Evolutionary conservation across 1,140 invertebrate species (phyloP).

Genomic region (Ips typographus): DNA sequence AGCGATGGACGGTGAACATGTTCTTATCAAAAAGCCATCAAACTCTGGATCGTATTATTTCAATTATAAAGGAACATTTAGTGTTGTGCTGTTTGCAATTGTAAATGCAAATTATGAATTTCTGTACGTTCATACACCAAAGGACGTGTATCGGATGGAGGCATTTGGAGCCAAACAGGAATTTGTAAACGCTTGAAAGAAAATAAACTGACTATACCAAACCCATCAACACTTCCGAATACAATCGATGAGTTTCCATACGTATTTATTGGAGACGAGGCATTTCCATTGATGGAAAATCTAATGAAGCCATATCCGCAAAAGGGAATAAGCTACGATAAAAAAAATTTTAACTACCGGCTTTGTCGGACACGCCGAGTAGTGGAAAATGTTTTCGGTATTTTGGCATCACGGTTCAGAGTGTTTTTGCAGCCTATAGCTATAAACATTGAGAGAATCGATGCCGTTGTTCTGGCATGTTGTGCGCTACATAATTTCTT

Average conservation of each 20-base stretch:
- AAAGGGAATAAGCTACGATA: too few species aligned
- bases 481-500: slow-evolving; percentile 32
- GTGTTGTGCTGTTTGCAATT: slow-evolving; percentile 53
- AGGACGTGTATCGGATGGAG: slow-evolving; percentile 46
- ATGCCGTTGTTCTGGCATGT: slow-evolving; percentile 30
- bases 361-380: too few species aligned
- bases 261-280: slow-evolving; percentile 50
- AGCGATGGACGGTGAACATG: too few species aligned
- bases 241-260: slow-evolving; percentile 8
- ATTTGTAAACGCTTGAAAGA: slow-evolving; percentile 34
- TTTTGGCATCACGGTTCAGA: slow-evolving; percentile 48
- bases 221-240: background rate
- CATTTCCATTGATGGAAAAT: slow-evolving; percentile 52
- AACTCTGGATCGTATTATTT: slow-evolving; percentile 51
- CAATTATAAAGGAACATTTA: slow-evolving; percentile 53
- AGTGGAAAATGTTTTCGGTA: slow-evolving; percentile 49
- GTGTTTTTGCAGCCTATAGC: slow-evolving; percentile 44
- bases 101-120: slow-evolving; percentile 23
- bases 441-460: slow-evolving; percentile 20
- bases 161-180: slow-evolving; percentile 43
- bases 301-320: slow-evolving; percentile 48
- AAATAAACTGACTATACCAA: slow-evolving; percentile 29
- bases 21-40: background rate
- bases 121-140: slow-evolving; percentile 53
- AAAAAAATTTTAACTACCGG: too few species aligned